Conservation (phyloP, 1,140 invertebrate species). For the Littorina saxatilis region DNA sequence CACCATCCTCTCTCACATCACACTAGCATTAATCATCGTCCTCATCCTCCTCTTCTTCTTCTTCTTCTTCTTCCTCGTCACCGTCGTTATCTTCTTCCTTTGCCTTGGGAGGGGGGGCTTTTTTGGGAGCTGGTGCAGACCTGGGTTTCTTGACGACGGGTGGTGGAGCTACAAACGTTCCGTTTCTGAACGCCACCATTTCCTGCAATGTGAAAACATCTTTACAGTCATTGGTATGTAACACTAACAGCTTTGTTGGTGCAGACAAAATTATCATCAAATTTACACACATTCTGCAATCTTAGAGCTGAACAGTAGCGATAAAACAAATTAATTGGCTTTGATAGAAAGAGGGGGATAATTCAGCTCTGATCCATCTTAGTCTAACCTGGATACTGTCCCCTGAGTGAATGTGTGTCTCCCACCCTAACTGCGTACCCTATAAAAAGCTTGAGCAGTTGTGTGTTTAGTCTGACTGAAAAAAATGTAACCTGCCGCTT, state of each 20-base stretch:
- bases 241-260: neutral
- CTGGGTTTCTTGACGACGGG: conserved; percentile 52
- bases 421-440: too few species aligned
- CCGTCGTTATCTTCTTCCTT: conserved; percentile 52
- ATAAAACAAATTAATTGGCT: too few species aligned
- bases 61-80: conserved; percentile 64
- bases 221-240: too few species aligned
- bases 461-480: too few species aligned
- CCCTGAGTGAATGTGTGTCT: neutral
- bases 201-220: conserved; percentile 54
- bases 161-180: conserved; percentile 46
- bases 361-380: neutral
- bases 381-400: neutral
- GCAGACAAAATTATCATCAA: neutral
- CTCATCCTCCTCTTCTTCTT: conserved; percentile 68
- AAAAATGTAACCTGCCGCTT: too few species aligned
- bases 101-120: conserved; percentile 36
- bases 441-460: too few species aligned
- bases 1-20: too few species aligned
- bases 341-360: too few species aligned
- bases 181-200: conserved; percentile 59
- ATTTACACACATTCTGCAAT: neutral
- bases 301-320: neutral
- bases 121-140: conserved; percentile 4
- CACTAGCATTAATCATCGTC: conserved; percentile 58